phyloP scores from a whole-genome alignment of 2,113 vertebrate species.

The Ammodytes dubius region DNA sequence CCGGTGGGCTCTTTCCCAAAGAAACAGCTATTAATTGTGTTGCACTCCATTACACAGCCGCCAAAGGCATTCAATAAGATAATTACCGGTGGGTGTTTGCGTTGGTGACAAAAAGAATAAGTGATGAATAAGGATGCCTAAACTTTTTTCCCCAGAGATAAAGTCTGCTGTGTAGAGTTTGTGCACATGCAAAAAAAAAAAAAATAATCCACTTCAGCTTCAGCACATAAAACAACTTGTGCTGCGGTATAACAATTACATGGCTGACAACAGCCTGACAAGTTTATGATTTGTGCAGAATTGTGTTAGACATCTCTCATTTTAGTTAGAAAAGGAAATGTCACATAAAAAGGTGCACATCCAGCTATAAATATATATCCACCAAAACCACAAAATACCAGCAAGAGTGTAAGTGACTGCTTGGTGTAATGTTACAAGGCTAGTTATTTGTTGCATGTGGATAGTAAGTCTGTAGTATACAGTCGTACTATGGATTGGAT shows the following conservation, averaged over 20 bases:
- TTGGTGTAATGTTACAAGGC: background rate
- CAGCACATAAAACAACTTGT: constrained; percentile 29
- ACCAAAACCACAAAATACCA: background rate
- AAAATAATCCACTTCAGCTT: background rate
- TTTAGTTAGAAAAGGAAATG: background rate
- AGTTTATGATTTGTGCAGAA: constrained; percentile 10
- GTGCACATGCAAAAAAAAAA: constrained; percentile 5
- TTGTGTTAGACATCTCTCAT: background rate
- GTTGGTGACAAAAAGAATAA: constrained; percentile 71
- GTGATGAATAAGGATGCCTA: constrained; percentile 68
- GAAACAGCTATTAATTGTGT: constrained; percentile 73
- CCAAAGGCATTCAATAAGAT: constrained; percentile 71
- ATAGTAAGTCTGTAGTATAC: background rate
- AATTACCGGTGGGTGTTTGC: constrained; percentile 70
- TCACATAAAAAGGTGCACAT: background rate
- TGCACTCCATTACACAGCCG: constrained; percentile 72
- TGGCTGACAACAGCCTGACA: constrained; percentile 14
- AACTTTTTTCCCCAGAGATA: constrained; percentile 49
- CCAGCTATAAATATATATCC: background rate
- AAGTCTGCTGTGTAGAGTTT: constrained; percentile 44
- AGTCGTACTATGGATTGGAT: background rate
- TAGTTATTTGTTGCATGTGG: background rate
- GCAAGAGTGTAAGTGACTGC: background rate
- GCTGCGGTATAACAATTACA: background rate
- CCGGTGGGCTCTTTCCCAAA: constrained; percentile 49